These are phyloP conservation scores for Antrozous pallidus DNA, from an alignment of 2,797 vertebrate species.

Conservation along the genomic window DNA sequence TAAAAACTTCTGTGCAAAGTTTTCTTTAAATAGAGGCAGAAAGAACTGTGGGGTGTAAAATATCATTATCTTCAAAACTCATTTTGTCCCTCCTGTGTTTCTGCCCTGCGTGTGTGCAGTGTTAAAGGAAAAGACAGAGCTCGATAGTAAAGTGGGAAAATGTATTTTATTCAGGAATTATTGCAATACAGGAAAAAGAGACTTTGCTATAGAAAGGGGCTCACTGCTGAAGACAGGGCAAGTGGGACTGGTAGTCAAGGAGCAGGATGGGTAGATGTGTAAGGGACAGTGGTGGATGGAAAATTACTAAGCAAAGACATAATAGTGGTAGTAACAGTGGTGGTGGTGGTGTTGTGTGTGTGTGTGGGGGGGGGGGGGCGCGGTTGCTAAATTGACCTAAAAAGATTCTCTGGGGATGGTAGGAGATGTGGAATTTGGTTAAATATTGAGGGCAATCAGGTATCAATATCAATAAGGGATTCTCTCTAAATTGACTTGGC, in stretches of 20 bases:
- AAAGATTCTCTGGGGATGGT: neutral
- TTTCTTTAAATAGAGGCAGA: neutral
- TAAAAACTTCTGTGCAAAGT: slow-evolving; percentile 26
- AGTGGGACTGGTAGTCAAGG: neutral
- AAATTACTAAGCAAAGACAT: neutral
- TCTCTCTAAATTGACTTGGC: neutral
- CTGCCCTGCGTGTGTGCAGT: neutral
- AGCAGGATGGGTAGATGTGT: neutral
- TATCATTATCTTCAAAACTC: slow-evolving; percentile 28
- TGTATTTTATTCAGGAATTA: neutral
- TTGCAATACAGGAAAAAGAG: neutral
- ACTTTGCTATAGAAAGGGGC: neutral
- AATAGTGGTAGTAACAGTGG: neutral
- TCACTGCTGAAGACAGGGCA: neutral
- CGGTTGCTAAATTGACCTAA: neutral
- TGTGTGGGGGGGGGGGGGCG: too few species aligned
- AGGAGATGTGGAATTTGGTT: neutral
- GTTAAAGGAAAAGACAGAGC: neutral
- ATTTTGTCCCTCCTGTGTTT: neutral
- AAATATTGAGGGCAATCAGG: neutral
- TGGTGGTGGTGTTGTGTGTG: too few species aligned
- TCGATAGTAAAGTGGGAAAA: neutral
- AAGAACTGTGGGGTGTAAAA: slow-evolving; percentile 35
- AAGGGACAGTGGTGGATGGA: neutral
- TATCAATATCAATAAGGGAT: neutral